Conservation (phyloP, 2,113 vertebrate species). For the Telmatochromis sp. region DNA sequence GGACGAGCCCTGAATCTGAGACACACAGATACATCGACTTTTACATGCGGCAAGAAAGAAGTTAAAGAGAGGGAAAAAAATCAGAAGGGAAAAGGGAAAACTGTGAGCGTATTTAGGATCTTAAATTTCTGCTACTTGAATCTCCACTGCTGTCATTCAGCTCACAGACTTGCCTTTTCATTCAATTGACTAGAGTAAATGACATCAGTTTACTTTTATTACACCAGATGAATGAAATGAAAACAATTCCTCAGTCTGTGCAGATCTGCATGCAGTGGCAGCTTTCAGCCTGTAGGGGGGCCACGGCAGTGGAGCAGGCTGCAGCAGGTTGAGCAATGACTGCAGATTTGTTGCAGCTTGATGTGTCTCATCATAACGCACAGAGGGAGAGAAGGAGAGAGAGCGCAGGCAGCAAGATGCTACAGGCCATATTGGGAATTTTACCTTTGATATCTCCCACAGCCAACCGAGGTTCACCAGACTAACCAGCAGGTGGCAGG, state of each 20-base stretch:
- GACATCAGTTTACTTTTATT: constrained; percentile 49
- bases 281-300: constrained; percentile 40
- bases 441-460: constrained; percentile 48
- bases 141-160: constrained; percentile 29
- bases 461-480: constrained; percentile 33
- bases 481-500: constrained; percentile 61
- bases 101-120: neutral
- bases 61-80: neutral
- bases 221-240: constrained; percentile 32
- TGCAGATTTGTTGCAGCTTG: constrained; percentile 62
- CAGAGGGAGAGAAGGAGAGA: neutral
- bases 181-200: constrained; percentile 28
- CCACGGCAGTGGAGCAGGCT: constrained; percentile 29
- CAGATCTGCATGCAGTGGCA: constrained; percentile 9
- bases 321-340: constrained; percentile 61
- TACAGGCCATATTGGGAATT: constrained; percentile 43
- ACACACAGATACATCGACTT: neutral
- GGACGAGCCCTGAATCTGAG: neutral
- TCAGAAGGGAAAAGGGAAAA: neutral
- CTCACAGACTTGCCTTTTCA: neutral
- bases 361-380: constrained; percentile 47
- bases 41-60: neutral
- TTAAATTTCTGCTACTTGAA: constrained; percentile 10
- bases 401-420: constrained; percentile 6
- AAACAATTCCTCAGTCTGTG: neutral